Base-by-base conservation (phyloP, 2,113 vertebrate species). In the Oplegnathus fasciatus region DNA sequence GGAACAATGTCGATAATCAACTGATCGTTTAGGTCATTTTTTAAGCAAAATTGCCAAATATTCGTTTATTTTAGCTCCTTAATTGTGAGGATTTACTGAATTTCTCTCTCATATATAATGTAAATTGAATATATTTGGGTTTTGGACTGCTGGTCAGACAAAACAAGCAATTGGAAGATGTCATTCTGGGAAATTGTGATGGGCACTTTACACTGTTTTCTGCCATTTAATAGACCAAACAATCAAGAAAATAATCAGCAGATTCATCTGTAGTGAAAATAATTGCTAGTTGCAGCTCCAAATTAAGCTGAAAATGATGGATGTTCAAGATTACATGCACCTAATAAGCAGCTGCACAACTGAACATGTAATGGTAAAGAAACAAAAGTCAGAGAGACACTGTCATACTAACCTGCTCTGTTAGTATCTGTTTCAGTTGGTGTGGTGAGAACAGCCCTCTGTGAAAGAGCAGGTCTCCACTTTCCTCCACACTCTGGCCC, bases 391-490 rank as follows among this genome's bases (percentile, higher is more conserved):
- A 54, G 34, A 2, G 20, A n/a, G 20, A 32, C 10, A 24, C 9
- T 5, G 9, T 48, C 86, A 0, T 75, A 98, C 34, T 37, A 37
- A 37, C 98, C 97, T 97, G 97, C 80, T 95, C 97, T 0, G 93
- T 89, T 67, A 99, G 95, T 85, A 99, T 96, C 85, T 97, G 96
- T 77, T 97, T 96, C 73, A 99, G 97, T 6, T 98, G 97, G 48
- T 95, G 86, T 8, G 97, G 91, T 0, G 97, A 97, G 86, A 99
- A 98, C 65, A 95, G 95, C 40, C 98, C 97, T 0, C 87, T 96
- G 92, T 98, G 96, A 40, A 99, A 95, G 80, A 98, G 93, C 83
- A 99, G 94, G 58, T 98, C 98, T 52, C 98, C 98, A 0, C 96
- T 97, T 32, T 95, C 95, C 91, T 98, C 98, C 65, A 96, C 94